Base-by-base conservation (phyloP, 1,140 invertebrate species). In the Tribolium castaneum region DNA sequence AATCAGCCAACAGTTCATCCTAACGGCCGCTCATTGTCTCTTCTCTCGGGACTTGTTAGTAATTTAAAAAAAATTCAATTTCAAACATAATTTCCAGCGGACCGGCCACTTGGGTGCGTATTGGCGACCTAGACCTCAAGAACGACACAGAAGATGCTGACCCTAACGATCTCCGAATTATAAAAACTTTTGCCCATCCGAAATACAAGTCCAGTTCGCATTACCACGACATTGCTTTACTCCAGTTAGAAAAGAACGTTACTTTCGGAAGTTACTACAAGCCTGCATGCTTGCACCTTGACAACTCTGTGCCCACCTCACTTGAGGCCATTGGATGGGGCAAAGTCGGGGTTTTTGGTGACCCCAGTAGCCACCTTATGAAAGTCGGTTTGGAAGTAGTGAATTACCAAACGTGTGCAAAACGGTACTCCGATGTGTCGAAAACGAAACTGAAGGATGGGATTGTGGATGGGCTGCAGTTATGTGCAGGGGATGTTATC, bases 191-290 rank as follows among this genome's bases (percentile, higher is more conserved):
- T 50, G 70, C 70, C 6, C 84, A 87, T 80, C 87, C 88, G 0
- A 75, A 86, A 12, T 90, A 89, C 79, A 78, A 82, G n/a, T 49
- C 79, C 16, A 85, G 87, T 1, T 77, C 80, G 2, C n/a, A 66
- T 13, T 82, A 83, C 50, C 62, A 83, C 62, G 81, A 83, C 72
- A 82, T 83, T 54, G 81, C 78, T 12, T 56, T 83, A 34, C 30
- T 83, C 1, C 19, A 82, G 77, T 52, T 82, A 30, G 66, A 79
- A 34, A 59, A 49, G 62, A 16, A 7, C 0, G 45, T 78, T 25
- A 12, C 2, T 34, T 73, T 76, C 19, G n/a, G 19, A 5, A 10
- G 3, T 49, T 16, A 50, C 13, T 12, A 76, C n/a, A 13, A 19
- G 51, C 77, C 79, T 22, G 79, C 75, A 7, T 82, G 81, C 66